phyloP scores from a whole-genome alignment of 1,140 invertebrate species.

The Micrasema minimum region DNA sequence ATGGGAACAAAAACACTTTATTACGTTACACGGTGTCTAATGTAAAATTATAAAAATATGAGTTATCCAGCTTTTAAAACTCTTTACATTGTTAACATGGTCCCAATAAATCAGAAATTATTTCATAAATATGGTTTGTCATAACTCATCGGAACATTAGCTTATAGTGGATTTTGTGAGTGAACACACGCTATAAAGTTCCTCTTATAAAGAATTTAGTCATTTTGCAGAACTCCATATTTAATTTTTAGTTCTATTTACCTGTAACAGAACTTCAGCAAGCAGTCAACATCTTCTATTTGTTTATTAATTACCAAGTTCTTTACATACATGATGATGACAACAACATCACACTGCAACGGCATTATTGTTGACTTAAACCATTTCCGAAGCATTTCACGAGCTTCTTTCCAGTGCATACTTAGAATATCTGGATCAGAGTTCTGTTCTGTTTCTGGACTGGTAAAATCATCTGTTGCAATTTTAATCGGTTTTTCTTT shows the following conservation, averaged over 20 bases:
- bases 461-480: constrained; percentile 49
- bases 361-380: constrained; percentile 62
- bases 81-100: too few relatives aligned
- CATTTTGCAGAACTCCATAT: too few relatives aligned
- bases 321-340: constrained; percentile 62
- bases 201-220: too few relatives aligned
- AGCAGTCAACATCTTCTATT: constrained; percentile 58
- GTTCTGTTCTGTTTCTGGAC: constrained; percentile 7
- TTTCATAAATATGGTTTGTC: too few relatives aligned
- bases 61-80: too few relatives aligned
- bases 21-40: too few relatives aligned
- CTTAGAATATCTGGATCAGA: constrained; percentile 55
- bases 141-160: too few relatives aligned
- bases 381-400: constrained; percentile 65
- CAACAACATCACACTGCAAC: constrained; percentile 62
- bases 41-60: too few relatives aligned
- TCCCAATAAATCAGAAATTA: too few relatives aligned
- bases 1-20: too few relatives aligned
- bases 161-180: too few relatives aligned
- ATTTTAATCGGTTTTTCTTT: constrained; percentile 40
- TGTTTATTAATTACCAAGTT: constrained; percentile 62
- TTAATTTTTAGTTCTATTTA: constrained; percentile 39
- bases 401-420: constrained; percentile 61
- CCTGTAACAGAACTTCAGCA: constrained; percentile 47
- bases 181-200: too few relatives aligned